A percentile compares a stretch with the other conserved stretches of the same genome.
These are phyloP conservation scores for Rhimphoctona megacephalus DNA, from an alignment of 2,888 invertebrate species.

Conservation along the genomic window DNA sequence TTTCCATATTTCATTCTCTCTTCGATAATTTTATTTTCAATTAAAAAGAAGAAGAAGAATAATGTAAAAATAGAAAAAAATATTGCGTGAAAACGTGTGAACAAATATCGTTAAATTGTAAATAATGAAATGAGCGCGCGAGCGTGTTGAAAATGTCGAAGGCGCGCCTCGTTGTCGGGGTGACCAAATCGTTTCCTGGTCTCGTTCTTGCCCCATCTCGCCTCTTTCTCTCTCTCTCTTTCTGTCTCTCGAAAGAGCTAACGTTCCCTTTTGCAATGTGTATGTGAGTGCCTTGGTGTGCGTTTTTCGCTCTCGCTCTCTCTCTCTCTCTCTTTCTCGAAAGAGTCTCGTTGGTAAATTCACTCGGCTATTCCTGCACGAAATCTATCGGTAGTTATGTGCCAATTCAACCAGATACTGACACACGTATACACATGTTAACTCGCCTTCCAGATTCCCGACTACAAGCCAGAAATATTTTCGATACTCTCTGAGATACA, in stretches of 20 bases:
- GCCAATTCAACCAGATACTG: slow-evolving; percentile 32
- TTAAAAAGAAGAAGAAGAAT: not conserved
- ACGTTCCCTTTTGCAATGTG: slow-evolving; percentile 10
- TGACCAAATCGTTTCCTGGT: slow-evolving; percentile 64
- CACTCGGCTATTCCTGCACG: slow-evolving; percentile 41
- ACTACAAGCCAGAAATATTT: slow-evolving; percentile 68
- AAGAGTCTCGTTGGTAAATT: slow-evolving; percentile 55
- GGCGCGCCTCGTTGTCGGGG: slow-evolving; percentile 50
- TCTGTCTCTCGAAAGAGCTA: not conserved
- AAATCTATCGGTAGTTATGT: slow-evolving; percentile 51
- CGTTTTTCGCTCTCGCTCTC: too few relatives aligned
- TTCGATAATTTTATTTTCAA: too few relatives aligned
- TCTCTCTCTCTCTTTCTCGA: not conserved
- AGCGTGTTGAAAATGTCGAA: not conserved
- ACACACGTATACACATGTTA: not conserved
- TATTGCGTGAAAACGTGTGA: not conserved
- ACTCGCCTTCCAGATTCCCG: slow-evolving; percentile 45
- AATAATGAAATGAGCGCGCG: not conserved
- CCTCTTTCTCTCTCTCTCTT: not conserved
- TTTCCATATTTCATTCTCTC: too few relatives aligned
- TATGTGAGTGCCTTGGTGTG: too few relatives aligned
- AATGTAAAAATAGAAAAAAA: not conserved
- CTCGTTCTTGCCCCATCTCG: slow-evolving; percentile 50
- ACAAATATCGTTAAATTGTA: not conserved
- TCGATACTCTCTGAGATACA: slow-evolving; percentile 21